Evolutionary conservation across 2,113 vertebrate species (phyloP).

Genomic region (Xerus inauris): DNA sequence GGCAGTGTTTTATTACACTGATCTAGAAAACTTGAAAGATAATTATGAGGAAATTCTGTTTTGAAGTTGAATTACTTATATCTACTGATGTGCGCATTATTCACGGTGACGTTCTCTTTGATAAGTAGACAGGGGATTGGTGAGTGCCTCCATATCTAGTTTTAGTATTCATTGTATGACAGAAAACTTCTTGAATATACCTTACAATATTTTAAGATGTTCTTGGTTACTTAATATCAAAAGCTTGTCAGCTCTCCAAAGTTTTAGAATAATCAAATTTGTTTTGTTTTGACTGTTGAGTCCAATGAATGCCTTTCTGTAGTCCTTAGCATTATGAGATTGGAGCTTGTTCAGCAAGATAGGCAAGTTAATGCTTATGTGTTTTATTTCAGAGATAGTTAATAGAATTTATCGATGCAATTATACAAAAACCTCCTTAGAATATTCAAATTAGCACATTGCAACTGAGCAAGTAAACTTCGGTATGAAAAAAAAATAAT

Average conservation of each 20-base stretch:
- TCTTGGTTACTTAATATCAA: not conserved
- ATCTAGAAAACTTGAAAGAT: not conserved
- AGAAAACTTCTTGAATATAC: slow-evolving; percentile 13
- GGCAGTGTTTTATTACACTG: not conserved
- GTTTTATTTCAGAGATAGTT: slow-evolving; percentile 10
- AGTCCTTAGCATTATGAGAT: not conserved
- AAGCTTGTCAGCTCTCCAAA: not conserved
- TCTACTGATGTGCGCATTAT: not conserved
- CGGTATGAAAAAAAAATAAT: not conserved
- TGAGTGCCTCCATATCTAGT: not conserved
- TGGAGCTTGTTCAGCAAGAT: not conserved
- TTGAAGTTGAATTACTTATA: not conserved
- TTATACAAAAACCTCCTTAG: not conserved
- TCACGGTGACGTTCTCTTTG: not conserved
- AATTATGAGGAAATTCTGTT: slow-evolving; percentile 32
- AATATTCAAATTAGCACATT: not conserved
- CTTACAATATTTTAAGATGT: not conserved
- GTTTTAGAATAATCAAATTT: not conserved
- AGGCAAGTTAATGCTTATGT: not conserved
- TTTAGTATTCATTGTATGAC: not conserved
- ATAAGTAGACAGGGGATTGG: not conserved
- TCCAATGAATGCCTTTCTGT: not conserved
- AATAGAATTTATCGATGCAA: not conserved
- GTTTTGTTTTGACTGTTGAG: not conserved
- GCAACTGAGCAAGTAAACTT: not conserved